These are phyloP conservation scores for Bos indicus DNA, from an alignment of 2,113 vertebrate genomes.

Conservation along the genomic window DNA sequence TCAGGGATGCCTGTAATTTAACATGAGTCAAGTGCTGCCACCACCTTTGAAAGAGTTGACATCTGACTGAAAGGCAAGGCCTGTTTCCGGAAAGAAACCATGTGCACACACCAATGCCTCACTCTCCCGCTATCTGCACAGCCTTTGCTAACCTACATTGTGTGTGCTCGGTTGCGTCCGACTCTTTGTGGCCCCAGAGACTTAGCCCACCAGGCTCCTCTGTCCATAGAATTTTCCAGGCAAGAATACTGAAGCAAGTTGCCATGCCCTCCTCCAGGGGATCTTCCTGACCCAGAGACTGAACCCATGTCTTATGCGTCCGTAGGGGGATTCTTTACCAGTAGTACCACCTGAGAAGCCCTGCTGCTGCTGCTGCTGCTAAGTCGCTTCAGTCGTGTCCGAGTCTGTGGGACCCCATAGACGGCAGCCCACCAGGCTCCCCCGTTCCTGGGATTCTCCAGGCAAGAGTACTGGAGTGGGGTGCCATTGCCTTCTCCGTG, in stretches of 20 bases:
- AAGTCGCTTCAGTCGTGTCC: too few relatives aligned
- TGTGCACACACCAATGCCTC: background rate
- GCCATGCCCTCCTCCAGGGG: background rate
- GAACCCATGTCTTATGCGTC: background rate
- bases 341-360: background rate
- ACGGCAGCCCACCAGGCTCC: too few relatives aligned
- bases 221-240: background rate
- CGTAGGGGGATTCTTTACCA: background rate
- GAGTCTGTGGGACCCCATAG: too few relatives aligned
- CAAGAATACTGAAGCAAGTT: background rate
- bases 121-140: background rate
- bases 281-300: background rate
- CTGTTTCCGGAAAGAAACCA: background rate
- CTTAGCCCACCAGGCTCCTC: background rate
- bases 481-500: too few relatives aligned
- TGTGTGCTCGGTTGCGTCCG: background rate
- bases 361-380: too few relatives aligned
- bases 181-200: background rate
- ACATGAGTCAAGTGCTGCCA: conserved; percentile 14
- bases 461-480: too few relatives aligned
- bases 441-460: too few relatives aligned
- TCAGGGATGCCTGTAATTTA: conserved; percentile 59
- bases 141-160: background rate
- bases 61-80: background rate
- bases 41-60: background rate